phyloP scores from a whole-genome alignment of 1,140 invertebrate genomes.

The Cyphomyrmex costatus region DNA sequence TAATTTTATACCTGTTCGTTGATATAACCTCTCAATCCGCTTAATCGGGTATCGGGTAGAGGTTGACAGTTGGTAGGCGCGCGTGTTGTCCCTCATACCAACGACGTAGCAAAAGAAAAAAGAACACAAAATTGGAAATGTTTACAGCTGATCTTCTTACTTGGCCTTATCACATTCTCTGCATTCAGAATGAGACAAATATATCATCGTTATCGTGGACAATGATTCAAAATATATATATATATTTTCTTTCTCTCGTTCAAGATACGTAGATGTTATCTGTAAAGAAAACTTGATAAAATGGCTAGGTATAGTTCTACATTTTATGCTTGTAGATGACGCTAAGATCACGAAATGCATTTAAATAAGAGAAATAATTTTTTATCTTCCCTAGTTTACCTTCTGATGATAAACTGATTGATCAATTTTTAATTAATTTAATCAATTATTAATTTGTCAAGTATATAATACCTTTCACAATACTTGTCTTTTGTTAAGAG shows the following conservation, averaged over 20 bases:
- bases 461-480: no score
- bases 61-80: no score
- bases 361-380: background rate
- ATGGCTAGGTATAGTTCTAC: background rate
- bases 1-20: no score
- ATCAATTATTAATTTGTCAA: background rate
- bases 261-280: background rate
- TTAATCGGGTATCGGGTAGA: no score
- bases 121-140: background rate
- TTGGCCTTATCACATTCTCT: background rate
- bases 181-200: background rate
- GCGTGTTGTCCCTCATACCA: background rate
- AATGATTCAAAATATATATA: background rate
- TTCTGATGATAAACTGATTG: background rate
- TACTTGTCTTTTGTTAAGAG: background rate
- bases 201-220: background rate
- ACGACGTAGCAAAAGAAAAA: background rate
- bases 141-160: background rate
- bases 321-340: background rate
- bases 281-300: background rate
- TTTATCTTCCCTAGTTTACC: background rate
- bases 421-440: background rate
- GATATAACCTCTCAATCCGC: no score
- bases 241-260: background rate
- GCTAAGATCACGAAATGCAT: background rate